Base-by-base conservation (phyloP, 2,888 invertebrate genomes). In the Diadromus collaris region DNA sequence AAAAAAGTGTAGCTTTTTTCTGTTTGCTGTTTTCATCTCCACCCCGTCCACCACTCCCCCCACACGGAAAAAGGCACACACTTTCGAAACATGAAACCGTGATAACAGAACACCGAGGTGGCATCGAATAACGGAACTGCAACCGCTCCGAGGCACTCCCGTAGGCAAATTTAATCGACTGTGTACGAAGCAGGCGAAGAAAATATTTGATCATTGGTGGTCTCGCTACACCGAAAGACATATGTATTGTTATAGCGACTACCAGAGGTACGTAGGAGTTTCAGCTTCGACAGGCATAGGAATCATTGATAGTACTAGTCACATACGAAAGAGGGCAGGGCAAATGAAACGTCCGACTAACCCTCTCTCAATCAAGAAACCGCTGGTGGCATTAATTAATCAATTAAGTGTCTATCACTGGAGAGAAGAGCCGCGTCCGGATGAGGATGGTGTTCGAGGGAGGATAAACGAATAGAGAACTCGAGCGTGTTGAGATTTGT, bases 391-490 rank as follows among this genome's bases (percentile, higher is more conserved):
- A 44, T 75, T 34, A 63, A 75, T 75, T 21, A 60, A 27, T 61
- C 60, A 32, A 68, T 68, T 41, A 44, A 63, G 51, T 29, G 13
- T 44, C 60, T 29, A 13, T 60, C 9, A 24, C 13, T 63, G 54
- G 44, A 63, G 21, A 32, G 54, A 34, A 38, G 51, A 34, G 60
- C 34, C 13, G 34, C 19, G 27, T 63, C 44, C 32, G n/a, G n/a
- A n/a, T n/a, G n/a, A 21, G 46, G 41, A 32, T 21, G 6, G 13
- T 10, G n/a, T 29, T 21, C 27, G 21, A 34, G 6, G 44, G 10
- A 29, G 24, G 32, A 69, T 68, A 68, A 75, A 69, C 54, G 54
- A 63, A 63, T 56, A n/a, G 58, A 68, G 29, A 32, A 68, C 29
- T 51, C 68, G 19, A 67, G 29, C 24, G 38, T 61, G 46, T 41